Conservation (phyloP, 2,797 vertebrate genomes). For the Schizopygopsis malacanthus region DNA sequence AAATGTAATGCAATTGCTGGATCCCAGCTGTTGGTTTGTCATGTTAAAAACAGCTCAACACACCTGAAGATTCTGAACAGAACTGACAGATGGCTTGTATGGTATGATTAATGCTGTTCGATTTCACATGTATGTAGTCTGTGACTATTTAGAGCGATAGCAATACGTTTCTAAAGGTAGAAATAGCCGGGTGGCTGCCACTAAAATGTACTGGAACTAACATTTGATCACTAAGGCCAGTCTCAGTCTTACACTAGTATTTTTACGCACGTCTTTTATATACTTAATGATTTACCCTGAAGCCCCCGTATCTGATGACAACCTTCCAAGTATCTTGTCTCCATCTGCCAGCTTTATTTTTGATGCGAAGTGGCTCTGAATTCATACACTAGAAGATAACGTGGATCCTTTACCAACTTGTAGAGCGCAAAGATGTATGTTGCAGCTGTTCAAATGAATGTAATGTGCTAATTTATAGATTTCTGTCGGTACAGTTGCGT, state of each 20-base stretch:
- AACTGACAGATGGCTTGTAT: background rate
- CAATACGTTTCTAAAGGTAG: constrained; percentile 13
- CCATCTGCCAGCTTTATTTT: constrained; percentile 19
- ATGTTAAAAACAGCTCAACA: constrained; percentile 11
- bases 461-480: constrained; percentile 57
- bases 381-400: constrained; percentile 71
- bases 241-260: constrained; percentile 26
- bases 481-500: constrained; percentile 33
- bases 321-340: constrained; percentile 53
- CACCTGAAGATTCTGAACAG: constrained; percentile 50
- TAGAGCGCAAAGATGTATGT: constrained; percentile 57
- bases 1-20: background rate
- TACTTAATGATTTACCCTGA: background rate
- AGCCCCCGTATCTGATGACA: constrained; percentile 22
- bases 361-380: constrained; percentile 56
- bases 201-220: constrained; percentile 28
- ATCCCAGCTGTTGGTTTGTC: background rate
- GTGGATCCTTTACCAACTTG: constrained; percentile 43
- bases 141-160: constrained; percentile 8
- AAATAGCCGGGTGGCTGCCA: background rate
- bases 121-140: constrained; percentile 26
- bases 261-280: constrained; percentile 36
- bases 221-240: constrained; percentile 23
- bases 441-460: constrained; percentile 46
- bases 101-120: background rate